Conservation (phyloP, 2,888 invertebrate species). For the Perizoma affinitatum region DNA sequence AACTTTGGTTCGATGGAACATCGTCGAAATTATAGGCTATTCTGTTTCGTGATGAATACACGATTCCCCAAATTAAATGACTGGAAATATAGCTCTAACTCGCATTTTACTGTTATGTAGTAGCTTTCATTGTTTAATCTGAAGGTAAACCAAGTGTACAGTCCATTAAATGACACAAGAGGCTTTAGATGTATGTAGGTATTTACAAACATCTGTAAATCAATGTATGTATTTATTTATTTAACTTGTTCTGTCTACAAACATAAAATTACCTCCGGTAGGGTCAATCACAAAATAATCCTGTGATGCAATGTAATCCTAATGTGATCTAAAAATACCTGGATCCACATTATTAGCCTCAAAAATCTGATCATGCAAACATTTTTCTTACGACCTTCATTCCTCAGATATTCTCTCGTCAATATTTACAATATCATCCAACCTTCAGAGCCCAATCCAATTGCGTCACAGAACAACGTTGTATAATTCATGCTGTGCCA, state of each 20-base stretch:
- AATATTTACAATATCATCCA: slow-evolving; percentile 1
- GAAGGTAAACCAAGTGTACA: slow-evolving; percentile 11
- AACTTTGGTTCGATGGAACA: slow-evolving; percentile 56
- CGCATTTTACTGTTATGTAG: slow-evolving; percentile 22
- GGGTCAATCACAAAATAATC: too few relatives aligned
- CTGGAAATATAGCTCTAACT: slow-evolving; percentile 31
- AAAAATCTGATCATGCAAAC: too few relatives aligned
- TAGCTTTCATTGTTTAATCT: slow-evolving; percentile 16
- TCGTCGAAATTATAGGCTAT: slow-evolving; percentile 47
- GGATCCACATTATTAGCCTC: too few relatives aligned
- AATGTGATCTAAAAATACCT: too few relatives aligned
- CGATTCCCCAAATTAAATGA: slow-evolving; percentile 42
- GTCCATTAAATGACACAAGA: background rate
- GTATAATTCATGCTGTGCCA: slow-evolving; percentile 20
- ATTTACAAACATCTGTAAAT: too few relatives aligned
- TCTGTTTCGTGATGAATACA: slow-evolving; percentile 43
- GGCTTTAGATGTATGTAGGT: too few relatives aligned
- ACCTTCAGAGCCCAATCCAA: slow-evolving; percentile 7
- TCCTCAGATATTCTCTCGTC: background rate
- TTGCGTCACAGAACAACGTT: slow-evolving; percentile 12
- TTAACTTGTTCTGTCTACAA: too few relatives aligned
- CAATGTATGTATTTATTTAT: too few relatives aligned
- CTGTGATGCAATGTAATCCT: too few relatives aligned
- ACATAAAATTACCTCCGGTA: too few relatives aligned
- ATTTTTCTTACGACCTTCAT: too few relatives aligned